Evolutionary conservation across 1,140 invertebrate genomes (phyloP).

Genomic region (Chymomyza costata): DNA sequence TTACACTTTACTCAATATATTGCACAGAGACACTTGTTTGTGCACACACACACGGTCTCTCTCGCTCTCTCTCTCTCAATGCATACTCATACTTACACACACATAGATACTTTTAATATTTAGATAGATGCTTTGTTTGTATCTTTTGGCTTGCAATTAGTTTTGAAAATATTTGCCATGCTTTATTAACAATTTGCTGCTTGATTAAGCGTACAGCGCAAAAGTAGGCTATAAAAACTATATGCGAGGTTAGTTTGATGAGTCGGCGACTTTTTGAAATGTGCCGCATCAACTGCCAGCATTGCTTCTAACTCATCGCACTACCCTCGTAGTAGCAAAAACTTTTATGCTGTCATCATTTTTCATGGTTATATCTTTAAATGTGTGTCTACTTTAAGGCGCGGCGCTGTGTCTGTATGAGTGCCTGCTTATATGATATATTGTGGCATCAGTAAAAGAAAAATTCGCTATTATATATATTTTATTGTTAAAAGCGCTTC

Average conservation of each 20-base stretch:
- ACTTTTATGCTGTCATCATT: constrained; percentile 30
- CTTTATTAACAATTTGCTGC: constrained; percentile 56
- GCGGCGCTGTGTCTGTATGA: neutral
- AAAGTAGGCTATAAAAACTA: constrained; percentile 33
- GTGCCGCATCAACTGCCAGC: neutral
- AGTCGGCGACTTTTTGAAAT: too few species aligned
- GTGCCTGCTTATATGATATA: constrained; percentile 10
- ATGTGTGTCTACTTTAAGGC: neutral
- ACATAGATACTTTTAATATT: constrained; percentile 4
- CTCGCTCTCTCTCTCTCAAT: too few species aligned
- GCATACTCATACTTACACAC: neutral
- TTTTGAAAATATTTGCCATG: constrained; percentile 48
- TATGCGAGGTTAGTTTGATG: too few species aligned
- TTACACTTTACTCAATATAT: constrained; percentile 28
- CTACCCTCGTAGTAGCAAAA: neutral
- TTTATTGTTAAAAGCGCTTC: constrained; percentile 47
- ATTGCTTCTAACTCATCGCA: too few species aligned
- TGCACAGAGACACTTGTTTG: too few species aligned
- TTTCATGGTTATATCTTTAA: neutral
- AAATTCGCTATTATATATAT: constrained; percentile 40
- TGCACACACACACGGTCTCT: constrained; percentile 1
- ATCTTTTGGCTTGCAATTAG: constrained; percentile 29
- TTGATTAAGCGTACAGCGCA: neutral
- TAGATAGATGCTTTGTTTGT: constrained; percentile 15
- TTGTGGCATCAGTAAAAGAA: constrained; percentile 39